These are phyloP conservation scores for Champsocephalus esox DNA, from an alignment of 2,797 vertebrate genomes.

Conservation along the genomic window DNA sequence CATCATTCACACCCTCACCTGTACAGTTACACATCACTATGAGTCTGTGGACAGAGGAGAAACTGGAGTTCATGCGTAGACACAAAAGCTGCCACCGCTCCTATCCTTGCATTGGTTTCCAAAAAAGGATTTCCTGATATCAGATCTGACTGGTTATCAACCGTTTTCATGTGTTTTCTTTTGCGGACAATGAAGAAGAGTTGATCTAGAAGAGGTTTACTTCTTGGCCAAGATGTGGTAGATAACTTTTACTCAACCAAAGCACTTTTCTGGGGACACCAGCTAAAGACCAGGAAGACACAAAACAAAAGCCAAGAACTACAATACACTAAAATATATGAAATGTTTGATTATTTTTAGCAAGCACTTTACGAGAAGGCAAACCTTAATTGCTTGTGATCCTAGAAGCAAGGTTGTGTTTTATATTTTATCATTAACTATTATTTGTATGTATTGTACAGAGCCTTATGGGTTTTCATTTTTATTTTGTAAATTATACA, in stretches of 20 bases:
- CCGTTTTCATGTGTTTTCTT: constrained; percentile 52
- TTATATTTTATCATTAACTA: constrained; percentile 77
- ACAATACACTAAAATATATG: constrained; percentile 59
- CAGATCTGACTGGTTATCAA: constrained; percentile 47
- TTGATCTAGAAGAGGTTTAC: constrained; percentile 55
- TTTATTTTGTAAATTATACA: constrained; percentile 35
- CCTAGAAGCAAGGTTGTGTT: constrained; percentile 80
- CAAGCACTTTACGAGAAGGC: constrained; percentile 88
- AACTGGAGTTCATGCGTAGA: constrained; percentile 65
- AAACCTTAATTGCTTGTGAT: constrained; percentile 82
- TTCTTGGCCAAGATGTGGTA: constrained; percentile 61
- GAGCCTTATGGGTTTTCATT: constrained; percentile 58
- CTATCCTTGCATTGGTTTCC: constrained; percentile 63
- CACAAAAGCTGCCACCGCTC: constrained; percentile 31
- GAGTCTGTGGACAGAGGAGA: constrained; percentile 60
- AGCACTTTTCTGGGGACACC: constrained; percentile 87
- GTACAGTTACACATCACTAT: constrained; percentile 75
- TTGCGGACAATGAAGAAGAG: constrained; percentile 68
- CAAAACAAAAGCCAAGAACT: constrained; percentile 70
- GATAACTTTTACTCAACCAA: constrained; percentile 86
- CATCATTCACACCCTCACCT: constrained; percentile 52
- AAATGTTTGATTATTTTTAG: constrained; percentile 62
- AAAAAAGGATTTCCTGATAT: constrained; percentile 60
- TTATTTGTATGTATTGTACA: constrained; percentile 74
- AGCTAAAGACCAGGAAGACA: constrained; percentile 69